Conservation (phyloP, 2,113 vertebrate species). For the Lagopus muta region DNA sequence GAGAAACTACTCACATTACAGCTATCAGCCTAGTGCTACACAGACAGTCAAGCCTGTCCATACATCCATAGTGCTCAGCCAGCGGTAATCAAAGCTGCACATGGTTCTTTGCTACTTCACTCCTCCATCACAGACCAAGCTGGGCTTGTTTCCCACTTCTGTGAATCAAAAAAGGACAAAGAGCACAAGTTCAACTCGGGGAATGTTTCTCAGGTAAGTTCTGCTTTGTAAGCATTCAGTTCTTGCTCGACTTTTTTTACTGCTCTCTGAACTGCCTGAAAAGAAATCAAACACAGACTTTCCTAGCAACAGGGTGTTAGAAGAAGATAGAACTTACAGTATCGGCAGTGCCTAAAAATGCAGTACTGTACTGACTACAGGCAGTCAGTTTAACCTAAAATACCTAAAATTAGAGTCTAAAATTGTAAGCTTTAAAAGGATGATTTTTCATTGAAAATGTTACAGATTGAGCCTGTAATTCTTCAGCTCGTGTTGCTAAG, state of each 20-base stretch:
- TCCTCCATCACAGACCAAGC: neutral
- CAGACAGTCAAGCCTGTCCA: neutral
- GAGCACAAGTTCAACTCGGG: constrained; percentile 4
- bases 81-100: constrained; percentile 43
- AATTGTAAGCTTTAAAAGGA: neutral
- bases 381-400: constrained; percentile 32
- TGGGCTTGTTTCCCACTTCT: constrained; percentile 23
- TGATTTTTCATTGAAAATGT: neutral
- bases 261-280: constrained; percentile 26
- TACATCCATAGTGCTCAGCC: neutral
- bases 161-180: constrained; percentile 39
- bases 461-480: neutral
- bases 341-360: constrained; percentile 34
- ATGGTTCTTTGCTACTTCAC: constrained; percentile 28
- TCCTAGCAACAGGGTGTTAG: constrained; percentile 35
- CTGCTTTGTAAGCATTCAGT: constrained; percentile 2
- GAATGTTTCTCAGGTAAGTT: constrained; percentile 34
- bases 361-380: constrained; percentile 30
- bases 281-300: constrained; percentile 42
- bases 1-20: neutral
- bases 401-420: constrained; percentile 8
- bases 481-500: neutral
- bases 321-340: neutral
- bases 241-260: constrained; percentile 45
- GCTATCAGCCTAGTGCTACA: neutral